phyloP scores from a whole-genome alignment of 1,140 invertebrate genomes.

The Drepana arcuata region DNA sequence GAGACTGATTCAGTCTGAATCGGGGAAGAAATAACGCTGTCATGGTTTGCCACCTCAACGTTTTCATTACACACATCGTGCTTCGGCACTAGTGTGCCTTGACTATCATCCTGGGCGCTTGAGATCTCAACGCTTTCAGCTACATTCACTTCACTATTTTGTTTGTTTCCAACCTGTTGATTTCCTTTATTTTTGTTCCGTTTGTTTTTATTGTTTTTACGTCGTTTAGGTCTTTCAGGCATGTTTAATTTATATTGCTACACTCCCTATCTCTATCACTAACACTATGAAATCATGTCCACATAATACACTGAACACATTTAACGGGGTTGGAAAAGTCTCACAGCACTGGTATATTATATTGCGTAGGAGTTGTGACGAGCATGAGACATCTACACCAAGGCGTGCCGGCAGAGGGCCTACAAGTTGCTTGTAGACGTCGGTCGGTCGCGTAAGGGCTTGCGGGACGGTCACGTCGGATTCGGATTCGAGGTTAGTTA shows the following conservation, averaged over 20 bases:
- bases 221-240: conserved; percentile 56
- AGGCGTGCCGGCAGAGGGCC: no score
- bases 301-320: conserved; percentile 35
- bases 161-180: conserved; percentile 19
- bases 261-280: conserved; percentile 55
- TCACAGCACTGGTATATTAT: conserved; percentile 35
- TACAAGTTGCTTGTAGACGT: conserved; percentile 29
- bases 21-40: no score
- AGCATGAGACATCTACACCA: conserved; percentile 19
- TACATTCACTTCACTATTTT: conserved; percentile 22
- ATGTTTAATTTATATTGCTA: conserved; percentile 38
- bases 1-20: no score
- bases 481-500: conserved; percentile 26
- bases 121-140: conserved; percentile 6
- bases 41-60: background rate
- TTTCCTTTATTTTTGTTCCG: conserved; percentile 51
- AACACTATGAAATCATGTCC: conserved; percentile 37
- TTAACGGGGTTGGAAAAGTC: conserved; percentile 23
- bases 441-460: conserved; percentile 28
- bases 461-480: conserved; percentile 16
- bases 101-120: background rate
- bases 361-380: conserved; percentile 41
- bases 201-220: conserved; percentile 65
- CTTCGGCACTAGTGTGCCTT: no score
- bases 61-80: background rate